phyloP scores from a whole-genome alignment of 2,113 vertebrate species.

The Haliaeetus leucogaster region DNA sequence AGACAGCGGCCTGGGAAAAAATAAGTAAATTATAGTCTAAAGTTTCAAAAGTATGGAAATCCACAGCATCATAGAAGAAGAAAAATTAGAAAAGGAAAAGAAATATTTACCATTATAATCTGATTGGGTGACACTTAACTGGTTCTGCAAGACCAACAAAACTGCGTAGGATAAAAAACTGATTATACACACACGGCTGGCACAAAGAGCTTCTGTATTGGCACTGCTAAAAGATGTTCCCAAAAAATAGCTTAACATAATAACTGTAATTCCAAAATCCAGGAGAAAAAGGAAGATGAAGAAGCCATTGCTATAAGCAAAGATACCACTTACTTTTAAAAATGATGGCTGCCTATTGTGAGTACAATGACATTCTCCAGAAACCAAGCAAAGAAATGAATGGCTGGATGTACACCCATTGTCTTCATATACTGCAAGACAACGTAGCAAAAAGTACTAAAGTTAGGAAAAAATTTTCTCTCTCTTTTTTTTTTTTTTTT shows the following conservation, averaged over 20 bases:
- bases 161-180: constrained; percentile 76
- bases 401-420: constrained; percentile 60
- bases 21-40: background rate
- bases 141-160: constrained; percentile 69
- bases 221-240: constrained; percentile 65
- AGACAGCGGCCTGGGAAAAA: background rate
- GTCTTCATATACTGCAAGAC: constrained; percentile 69
- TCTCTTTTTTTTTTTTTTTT: background rate
- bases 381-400: too few species aligned
- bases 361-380: background rate
- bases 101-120: constrained; percentile 65
- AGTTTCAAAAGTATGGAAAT: background rate
- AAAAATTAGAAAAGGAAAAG: background rate
- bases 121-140: constrained; percentile 47
- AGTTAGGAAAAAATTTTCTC: background rate
- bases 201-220: constrained; percentile 62
- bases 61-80: background rate
- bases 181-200: constrained; percentile 67
- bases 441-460: background rate
- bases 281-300: constrained; percentile 72
- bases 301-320: constrained; percentile 57
- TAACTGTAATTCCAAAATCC: constrained; percentile 67
- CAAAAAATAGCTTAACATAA: constrained; percentile 72
- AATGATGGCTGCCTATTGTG: constrained; percentile 56
- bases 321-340: constrained; percentile 70